These are phyloP conservation scores for Trimorus sp. DNA, from an alignment of 2,888 invertebrate genomes.

Conservation along the genomic window DNA sequence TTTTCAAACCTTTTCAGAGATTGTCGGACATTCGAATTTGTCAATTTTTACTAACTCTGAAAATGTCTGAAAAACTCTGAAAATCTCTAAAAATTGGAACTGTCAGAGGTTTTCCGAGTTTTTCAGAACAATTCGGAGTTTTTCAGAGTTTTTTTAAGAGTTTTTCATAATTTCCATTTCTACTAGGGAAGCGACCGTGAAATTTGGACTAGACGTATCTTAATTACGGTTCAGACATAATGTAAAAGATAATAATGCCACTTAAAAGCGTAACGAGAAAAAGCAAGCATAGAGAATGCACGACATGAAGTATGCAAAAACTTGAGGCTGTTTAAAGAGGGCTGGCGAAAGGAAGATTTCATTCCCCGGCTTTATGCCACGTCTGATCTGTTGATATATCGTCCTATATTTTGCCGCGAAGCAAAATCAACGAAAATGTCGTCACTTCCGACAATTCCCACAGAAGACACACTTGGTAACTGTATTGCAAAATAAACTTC, in stretches of 20 bases:
- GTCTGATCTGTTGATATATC: slow-evolving; percentile 16
- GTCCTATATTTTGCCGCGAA: slow-evolving; percentile 30
- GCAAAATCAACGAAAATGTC: slow-evolving; percentile 18
- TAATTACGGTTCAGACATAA: background rate
- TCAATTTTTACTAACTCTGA: too few species aligned
- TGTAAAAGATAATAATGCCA: slow-evolving; percentile 1
- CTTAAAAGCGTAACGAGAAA: background rate
- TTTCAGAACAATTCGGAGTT: too few species aligned
- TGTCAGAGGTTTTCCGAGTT: too few species aligned
- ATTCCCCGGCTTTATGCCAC: slow-evolving; percentile 22
- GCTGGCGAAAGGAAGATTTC: slow-evolving; percentile 32
- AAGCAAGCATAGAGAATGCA: slow-evolving; percentile 18
- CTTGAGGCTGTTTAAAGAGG: slow-evolving; percentile 20
- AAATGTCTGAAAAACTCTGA: too few species aligned
- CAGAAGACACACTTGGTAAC: slow-evolving; percentile 7
- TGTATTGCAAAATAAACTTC: slow-evolving; percentile 15
- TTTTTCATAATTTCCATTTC: too few species aligned
- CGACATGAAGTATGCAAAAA: slow-evolving; percentile 17
- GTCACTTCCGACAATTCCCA: background rate
- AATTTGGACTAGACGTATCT: background rate
- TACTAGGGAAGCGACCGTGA: too few species aligned
- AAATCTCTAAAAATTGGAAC: too few species aligned
- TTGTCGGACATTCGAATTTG: too few species aligned
- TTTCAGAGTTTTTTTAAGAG: too few species aligned
- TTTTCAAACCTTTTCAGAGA: too few species aligned